phyloP scores from a whole-genome alignment of 1,140 invertebrate species.

The Phocides pigmalion region DNA sequence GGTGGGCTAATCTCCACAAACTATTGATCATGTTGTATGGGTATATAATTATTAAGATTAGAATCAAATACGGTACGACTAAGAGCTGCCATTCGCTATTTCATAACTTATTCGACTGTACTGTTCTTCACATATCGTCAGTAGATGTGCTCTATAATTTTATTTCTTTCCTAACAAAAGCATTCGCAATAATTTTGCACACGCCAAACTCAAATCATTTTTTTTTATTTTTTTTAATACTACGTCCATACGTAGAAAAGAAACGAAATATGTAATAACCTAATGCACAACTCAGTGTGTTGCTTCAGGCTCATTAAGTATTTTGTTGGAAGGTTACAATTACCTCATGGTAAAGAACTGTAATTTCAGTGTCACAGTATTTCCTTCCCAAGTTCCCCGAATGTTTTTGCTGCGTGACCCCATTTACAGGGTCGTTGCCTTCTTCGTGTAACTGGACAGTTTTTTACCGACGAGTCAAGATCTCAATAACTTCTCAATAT shows the following conservation, averaged over 20 bases:
- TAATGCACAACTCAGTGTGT: background rate
- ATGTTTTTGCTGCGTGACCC: conserved; percentile 67
- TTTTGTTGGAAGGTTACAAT: background rate
- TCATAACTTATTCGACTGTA: conserved; percentile 45
- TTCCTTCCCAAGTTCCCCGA: conserved; percentile 48
- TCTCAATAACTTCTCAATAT: conserved; percentile 52
- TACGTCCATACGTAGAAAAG: too few species aligned
- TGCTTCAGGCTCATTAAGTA: background rate
- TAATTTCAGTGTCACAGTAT: conserved; percentile 37
- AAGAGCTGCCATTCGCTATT: conserved; percentile 53
- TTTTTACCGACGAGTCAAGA: conserved; percentile 56
- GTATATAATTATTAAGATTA: conserved; percentile 46
- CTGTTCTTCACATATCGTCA: conserved; percentile 36
- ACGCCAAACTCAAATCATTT: conserved; percentile 5
- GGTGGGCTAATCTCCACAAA: background rate
- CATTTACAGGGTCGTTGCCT: conserved; percentile 70
- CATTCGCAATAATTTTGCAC: background rate
- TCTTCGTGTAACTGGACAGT: conserved; percentile 73
- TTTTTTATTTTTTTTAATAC: too few species aligned
- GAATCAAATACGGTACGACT: conserved; percentile 51
- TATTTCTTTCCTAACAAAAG: conserved; percentile 7
- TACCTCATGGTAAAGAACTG: conserved; percentile 1
- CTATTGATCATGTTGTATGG: conserved; percentile 1
- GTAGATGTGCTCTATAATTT: conserved; percentile 1
- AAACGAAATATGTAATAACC: too few species aligned